Base-by-base conservation (phyloP, 2,113 vertebrate genomes). In the Trochalopteron elliotii region DNA sequence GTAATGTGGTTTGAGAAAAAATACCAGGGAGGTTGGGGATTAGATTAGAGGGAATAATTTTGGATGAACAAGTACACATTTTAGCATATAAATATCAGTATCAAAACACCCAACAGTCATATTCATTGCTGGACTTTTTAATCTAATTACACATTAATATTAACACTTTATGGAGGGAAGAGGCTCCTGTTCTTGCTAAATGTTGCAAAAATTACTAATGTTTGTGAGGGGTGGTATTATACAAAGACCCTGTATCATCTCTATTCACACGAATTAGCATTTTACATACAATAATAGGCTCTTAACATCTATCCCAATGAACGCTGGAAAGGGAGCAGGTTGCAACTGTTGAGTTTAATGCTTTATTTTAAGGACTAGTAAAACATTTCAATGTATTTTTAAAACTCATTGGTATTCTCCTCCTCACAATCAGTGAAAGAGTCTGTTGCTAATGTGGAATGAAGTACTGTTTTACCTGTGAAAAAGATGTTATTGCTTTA, bases 381-480 rank as follows among this genome's bases (percentile, higher is more conserved):
- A 91, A 89, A 81, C 47, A 95, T 70, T 83, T 79, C 39, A 47
- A 55, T 44, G 31, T 76, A 56, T 69, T 93, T 94, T 71, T 83
- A 89, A 57, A 71, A 37, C 30, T 76, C 70, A 60, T 24, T 88
- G n/a, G 20, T 89, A 42, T 91, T 86, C 74, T 85, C 24, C 56
- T 31, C 37, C 82, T 95, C 50, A 60, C 42, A 74, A 37, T 87
- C 37, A 86, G 33, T 55, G 40, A 89, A 72, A 61, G 28, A n/a
- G 23, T 49, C 85, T 72, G 70, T 42, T 84, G 40, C 71, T 90
- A 49, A 89, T 75, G 59, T 50, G 52, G 35, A 93, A 83, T 40
- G 91, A 93, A 87, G 75, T 16, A 89, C 53, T 65, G 23, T 68
- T 94, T 96, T 44, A 92, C 83, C 69, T 93, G 75, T 31, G 77